Conservation (phyloP, 2,797 vertebrate genomes). For the Protosalanx chinensis region DNA sequence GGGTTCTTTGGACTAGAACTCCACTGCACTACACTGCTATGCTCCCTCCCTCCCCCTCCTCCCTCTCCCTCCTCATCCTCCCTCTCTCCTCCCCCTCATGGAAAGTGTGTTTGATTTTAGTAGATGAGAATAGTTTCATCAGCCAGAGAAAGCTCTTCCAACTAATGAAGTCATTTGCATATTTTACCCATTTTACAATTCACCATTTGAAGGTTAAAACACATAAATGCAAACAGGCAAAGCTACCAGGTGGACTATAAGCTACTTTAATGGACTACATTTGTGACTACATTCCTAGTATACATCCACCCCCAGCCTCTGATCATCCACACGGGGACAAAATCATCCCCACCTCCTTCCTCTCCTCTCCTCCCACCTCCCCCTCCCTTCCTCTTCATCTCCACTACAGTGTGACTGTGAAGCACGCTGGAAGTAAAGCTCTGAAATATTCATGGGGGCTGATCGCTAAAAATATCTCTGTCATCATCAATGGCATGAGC, state of each 20-base stretch:
- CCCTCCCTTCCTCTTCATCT: constrained; percentile 1
- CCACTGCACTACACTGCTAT: too few relatives aligned
- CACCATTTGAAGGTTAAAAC: background rate
- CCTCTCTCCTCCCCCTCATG: background rate
- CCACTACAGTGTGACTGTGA: constrained; percentile 21
- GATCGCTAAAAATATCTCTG: constrained; percentile 36
- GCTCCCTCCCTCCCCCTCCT: too few relatives aligned
- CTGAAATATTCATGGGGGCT: constrained; percentile 43
- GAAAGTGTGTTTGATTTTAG: too few relatives aligned
- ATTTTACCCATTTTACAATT: too few relatives aligned
- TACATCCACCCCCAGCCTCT: too few relatives aligned
- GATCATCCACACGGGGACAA: too few relatives aligned
- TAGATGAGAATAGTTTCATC: too few relatives aligned
- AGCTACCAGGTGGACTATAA: background rate
- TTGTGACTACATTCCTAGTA: background rate
- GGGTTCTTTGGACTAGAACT: too few relatives aligned
- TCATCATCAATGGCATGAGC: constrained; percentile 13
- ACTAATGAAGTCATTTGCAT: too few relatives aligned
- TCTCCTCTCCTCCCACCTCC: background rate
- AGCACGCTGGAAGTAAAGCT: constrained; percentile 45
- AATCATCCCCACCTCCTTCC: background rate
- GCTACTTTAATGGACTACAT: background rate
- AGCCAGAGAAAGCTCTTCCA: too few relatives aligned
- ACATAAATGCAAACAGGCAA: background rate
- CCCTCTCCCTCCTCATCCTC: background rate